Conservation (phyloP, 2,113 vertebrate genomes). For the Melanerpes aurifrons region DNA sequence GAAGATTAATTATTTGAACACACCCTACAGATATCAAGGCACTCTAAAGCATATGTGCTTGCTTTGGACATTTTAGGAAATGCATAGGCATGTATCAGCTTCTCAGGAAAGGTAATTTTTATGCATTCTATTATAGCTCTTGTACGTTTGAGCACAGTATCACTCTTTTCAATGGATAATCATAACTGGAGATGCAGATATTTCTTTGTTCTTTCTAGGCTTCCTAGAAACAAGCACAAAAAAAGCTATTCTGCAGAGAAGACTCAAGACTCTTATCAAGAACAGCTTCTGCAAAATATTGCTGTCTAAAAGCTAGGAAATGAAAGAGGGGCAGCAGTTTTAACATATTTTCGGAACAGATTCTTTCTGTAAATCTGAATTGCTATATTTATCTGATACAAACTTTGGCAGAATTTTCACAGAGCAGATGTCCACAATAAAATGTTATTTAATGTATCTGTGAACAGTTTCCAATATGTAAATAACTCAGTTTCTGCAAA, state of each 20-base stretch:
- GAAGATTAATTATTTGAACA: not conserved
- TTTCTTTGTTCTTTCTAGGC: not conserved
- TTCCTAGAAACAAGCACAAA: not conserved
- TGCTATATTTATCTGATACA: conserved; percentile 42
- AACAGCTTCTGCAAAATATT: conserved; percentile 17
- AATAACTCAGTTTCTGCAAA: conserved; percentile 70
- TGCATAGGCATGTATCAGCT: not conserved
- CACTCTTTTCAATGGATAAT: not conserved
- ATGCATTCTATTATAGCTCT: not conserved
- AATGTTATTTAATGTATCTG: conserved; percentile 77
- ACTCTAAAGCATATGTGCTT: not conserved
- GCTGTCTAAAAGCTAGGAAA: not conserved
- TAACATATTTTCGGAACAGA: conserved; percentile 36
- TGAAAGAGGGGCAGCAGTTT: conserved; percentile 4
- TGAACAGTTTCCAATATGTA: conserved; percentile 74
- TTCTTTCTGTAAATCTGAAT: conserved; percentile 61
- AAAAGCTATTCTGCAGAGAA: not conserved
- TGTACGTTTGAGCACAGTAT: not conserved
- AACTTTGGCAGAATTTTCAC: conserved; percentile 71
- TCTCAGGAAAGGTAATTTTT: not conserved
- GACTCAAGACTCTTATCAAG: not conserved
- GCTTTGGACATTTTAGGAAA: not conserved
- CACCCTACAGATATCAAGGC: not conserved
- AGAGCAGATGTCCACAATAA: conserved; percentile 79
- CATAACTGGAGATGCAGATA: not conserved